phyloP scores from a whole-genome alignment of 2,113 vertebrate genomes.

The Aleadryas rufinucha region DNA sequence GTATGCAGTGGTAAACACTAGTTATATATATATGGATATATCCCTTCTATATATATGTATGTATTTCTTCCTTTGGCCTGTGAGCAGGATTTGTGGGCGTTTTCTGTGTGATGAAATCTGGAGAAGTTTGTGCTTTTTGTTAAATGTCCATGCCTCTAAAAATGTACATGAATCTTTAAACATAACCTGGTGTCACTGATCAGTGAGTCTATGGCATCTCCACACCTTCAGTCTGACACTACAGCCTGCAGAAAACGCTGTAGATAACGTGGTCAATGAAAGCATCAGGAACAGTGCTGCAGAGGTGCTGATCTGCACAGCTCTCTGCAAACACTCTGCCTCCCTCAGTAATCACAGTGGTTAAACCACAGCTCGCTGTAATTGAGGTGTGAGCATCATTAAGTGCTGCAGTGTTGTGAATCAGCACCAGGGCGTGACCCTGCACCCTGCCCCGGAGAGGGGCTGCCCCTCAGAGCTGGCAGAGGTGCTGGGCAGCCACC shows the following conservation, averaged over 20 bases:
- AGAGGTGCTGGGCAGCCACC: not conserved
- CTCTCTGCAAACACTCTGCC: not conserved
- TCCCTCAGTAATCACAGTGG: not conserved
- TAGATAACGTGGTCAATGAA: not conserved
- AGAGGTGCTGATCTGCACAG: not conserved
- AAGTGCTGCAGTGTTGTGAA: not conserved
- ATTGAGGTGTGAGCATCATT: not conserved
- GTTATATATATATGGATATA: fast-evolving
- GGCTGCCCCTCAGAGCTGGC: not conserved
- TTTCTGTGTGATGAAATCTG: not conserved
- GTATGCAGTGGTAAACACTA: not conserved
- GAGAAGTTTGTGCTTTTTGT: not conserved
- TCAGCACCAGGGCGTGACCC: not conserved
- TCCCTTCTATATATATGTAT: not conserved
- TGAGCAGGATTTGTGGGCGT: not conserved
- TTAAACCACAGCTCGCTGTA: not conserved
- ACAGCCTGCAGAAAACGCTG: not conserved
- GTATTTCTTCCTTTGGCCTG: not conserved
- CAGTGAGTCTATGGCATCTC: not conserved
- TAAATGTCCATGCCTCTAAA: not conserved
- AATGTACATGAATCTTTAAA: not conserved
- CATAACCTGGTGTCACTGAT: not conserved
- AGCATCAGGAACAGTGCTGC: not conserved
- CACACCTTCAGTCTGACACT: not conserved
- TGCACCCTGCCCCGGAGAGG: not conserved